Conservation (phyloP, 2,888 invertebrate genomes). For the Labia minor region DNA sequence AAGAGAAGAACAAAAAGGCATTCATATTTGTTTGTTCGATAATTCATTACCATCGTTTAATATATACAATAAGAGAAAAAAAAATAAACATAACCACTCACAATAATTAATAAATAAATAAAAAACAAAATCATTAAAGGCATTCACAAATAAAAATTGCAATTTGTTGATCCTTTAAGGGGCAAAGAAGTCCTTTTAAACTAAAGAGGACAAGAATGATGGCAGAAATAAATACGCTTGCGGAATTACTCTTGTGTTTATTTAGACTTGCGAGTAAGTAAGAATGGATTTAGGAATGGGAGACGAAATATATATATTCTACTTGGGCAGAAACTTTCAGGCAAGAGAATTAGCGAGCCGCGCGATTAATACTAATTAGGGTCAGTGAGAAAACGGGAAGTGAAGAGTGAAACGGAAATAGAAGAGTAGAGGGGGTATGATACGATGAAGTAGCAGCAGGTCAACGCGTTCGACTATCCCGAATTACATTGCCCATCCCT, state of each 20-base stretch:
- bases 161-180: not conserved
- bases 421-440: not conserved
- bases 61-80: too few relatives aligned
- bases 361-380: slow-evolving; percentile 13
- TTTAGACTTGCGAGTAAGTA: not conserved
- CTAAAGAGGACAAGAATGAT: not conserved
- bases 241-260: not conserved
- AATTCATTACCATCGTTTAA: too few relatives aligned
- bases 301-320: not conserved
- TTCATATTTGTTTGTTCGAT: too few relatives aligned
- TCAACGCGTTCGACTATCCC: slow-evolving; percentile 13
- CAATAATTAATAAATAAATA: too few relatives aligned
- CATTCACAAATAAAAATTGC: not conserved
- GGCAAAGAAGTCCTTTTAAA: not conserved
- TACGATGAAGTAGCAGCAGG: not conserved
- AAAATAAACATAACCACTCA: too few relatives aligned
- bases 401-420: not conserved
- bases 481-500: slow-evolving; percentile 4
- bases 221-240: not conserved
- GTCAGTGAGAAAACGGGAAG: slow-evolving; percentile 7
- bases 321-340: slow-evolving; percentile 1
- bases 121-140: too few relatives aligned
- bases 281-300: not conserved
- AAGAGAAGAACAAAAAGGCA: too few relatives aligned
- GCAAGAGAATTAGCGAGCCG: not conserved